Percentiles rank a stretch among this genome's conserved stretches.
Evolutionary conservation across 2,888 invertebrate species (phyloP).

Genomic region (Lithosia quadra): DNA sequence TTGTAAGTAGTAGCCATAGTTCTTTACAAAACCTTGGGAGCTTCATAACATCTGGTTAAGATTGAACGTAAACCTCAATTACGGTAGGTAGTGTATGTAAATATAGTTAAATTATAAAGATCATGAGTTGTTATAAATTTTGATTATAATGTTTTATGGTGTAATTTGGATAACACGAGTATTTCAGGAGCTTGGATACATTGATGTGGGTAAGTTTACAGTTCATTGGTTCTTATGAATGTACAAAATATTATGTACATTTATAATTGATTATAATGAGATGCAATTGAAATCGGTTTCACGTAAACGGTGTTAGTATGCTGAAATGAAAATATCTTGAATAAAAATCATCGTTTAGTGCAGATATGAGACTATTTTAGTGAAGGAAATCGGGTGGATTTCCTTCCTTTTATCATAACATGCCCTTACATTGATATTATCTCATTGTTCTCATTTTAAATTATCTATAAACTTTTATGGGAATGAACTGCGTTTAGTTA

Average conservation of each 20-base stretch:
- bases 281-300: constrained; percentile 12
- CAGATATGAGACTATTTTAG: no score
- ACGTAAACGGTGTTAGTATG: not conserved
- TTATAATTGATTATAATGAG: constrained; percentile 5
- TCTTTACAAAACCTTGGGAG: constrained; percentile 38
- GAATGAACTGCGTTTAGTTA: not conserved
- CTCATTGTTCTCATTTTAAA: not conserved
- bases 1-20: constrained; percentile 34
- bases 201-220: constrained; percentile 45
- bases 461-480: constrained; percentile 5
- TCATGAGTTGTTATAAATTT: constrained; percentile 18
- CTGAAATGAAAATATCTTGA: not conserved
- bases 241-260: constrained; percentile 14
- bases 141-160: constrained; percentile 31
- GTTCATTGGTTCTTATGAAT: constrained; percentile 9
- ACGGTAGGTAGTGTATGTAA: constrained; percentile 37
- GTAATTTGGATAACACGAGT: constrained; percentile 52
- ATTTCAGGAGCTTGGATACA: constrained; percentile 44
- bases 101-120: constrained; percentile 40
- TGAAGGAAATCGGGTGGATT: no score
- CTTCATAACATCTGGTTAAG: constrained; percentile 38
- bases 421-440: not conserved
- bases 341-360: not conserved
- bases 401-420: not conserved
- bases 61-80: constrained; percentile 47